These are phyloP conservation scores for Diarsia dahlii DNA, from an alignment of 2,888 invertebrate species.

Conservation along the genomic window DNA sequence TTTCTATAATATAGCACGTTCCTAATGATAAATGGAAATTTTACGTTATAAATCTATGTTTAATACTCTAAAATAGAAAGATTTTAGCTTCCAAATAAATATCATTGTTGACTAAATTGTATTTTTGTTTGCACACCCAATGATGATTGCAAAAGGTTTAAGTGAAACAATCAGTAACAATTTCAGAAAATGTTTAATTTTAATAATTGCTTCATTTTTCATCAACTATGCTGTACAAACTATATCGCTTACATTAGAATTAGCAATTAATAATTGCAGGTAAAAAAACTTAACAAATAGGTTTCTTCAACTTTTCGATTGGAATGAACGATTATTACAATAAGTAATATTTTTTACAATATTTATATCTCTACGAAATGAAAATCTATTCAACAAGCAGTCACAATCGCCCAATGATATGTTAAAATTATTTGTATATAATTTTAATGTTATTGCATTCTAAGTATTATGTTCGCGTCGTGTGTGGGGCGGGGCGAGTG, in stretches of 20 bases:
- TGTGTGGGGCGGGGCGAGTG: constrained; percentile 59
- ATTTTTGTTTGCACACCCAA: constrained; percentile 51
- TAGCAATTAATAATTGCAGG: constrained; percentile 91
- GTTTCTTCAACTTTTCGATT: constrained; percentile 90
- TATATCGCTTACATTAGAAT: constrained; percentile 90
- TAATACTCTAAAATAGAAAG: constrained; percentile 78
- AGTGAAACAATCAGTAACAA: constrained; percentile 76
- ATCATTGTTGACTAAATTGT: constrained; percentile 86
- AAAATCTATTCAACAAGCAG: constrained; percentile 89
- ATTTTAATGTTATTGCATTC: constrained; percentile 86
- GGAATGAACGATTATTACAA: constrained; percentile 90
- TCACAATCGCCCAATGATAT: constrained; percentile 91
- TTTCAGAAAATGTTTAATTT: constrained; percentile 90
- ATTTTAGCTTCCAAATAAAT: constrained; percentile 88
- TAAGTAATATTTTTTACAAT: constrained; percentile 88
- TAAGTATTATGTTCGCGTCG: constrained; percentile 74
- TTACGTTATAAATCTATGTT: constrained; percentile 83
- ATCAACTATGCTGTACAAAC: constrained; percentile 91
- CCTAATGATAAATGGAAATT: constrained; percentile 78
- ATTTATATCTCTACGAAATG: constrained; percentile 88
- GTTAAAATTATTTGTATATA: constrained; percentile 86
- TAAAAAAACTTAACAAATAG: constrained; percentile 91
- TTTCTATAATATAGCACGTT: constrained; percentile 76
- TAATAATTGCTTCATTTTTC: constrained; percentile 90
- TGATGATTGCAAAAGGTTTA: background rate